Percentiles rank a stretch among this genome's conserved stretches.
Conservation (phyloP, 1,140 invertebrate genomes). For the Oreohelix idahoensis region DNA sequence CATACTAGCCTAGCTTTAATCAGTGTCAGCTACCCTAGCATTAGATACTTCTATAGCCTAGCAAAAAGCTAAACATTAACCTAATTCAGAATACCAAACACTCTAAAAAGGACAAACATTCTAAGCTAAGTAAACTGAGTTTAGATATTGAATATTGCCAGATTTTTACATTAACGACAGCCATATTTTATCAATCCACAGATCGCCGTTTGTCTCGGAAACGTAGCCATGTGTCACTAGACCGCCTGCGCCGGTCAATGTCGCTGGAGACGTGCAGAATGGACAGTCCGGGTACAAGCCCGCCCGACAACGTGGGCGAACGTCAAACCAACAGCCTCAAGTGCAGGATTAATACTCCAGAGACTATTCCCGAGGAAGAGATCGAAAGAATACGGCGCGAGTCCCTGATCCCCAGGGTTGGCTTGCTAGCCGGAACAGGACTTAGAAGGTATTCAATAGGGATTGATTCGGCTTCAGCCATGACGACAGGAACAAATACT, state of each 20-base stretch:
- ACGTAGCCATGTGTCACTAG: slow-evolving; percentile 47
- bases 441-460: background rate
- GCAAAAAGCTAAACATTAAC: too few species aligned
- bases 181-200: slow-evolving; percentile 30
- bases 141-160: too few species aligned
- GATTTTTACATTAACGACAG: too few species aligned
- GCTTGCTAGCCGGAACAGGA: slow-evolving; percentile 11
- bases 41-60: too few species aligned
- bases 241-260: slow-evolving; percentile 50
- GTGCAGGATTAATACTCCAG: slow-evolving; percentile 29
- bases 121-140: too few species aligned
- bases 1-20: too few species aligned
- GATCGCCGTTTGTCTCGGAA: slow-evolving; percentile 53
- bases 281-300: slow-evolving; percentile 12
- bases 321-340: slow-evolving; percentile 38
- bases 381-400: slow-evolving; percentile 42
- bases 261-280: slow-evolving; percentile 44
- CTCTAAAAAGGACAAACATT: too few species aligned
- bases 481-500: background rate
- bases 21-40: too few species aligned
- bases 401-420: slow-evolving; percentile 32
- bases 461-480: background rate
- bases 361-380: slow-evolving; percentile 47
- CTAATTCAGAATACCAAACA: too few species aligned
- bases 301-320: slow-evolving; percentile 31